A percentile compares a stretch with the other conserved stretches of the same genome.
These are phyloP conservation scores for Halictus ligatus DNA, from an alignment of 2,888 invertebrate genomes.

Conservation along the genomic window DNA sequence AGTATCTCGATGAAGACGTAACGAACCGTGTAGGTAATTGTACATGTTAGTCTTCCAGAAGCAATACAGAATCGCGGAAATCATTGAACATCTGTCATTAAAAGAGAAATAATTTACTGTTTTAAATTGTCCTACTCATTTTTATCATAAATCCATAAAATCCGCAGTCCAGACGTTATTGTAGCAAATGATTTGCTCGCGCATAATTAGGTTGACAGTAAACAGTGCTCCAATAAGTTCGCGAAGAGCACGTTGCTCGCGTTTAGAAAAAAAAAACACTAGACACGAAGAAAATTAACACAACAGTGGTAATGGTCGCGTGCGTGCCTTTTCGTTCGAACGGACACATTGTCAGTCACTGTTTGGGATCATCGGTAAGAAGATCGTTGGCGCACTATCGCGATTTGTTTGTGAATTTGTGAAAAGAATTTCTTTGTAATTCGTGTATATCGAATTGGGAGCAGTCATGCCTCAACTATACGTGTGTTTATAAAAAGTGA, in stretches of 20 bases:
- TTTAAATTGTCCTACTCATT: no score
- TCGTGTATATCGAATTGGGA: not conserved
- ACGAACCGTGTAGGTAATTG: not conserved
- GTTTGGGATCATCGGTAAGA: not conserved
- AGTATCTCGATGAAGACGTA: not conserved
- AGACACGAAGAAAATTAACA: not conserved
- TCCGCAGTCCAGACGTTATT: no score
- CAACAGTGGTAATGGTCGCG: not conserved
- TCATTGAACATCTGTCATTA: not conserved
- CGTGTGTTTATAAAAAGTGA: no score
- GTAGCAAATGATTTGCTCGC: no score
- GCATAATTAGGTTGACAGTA: not conserved
- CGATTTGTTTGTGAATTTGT: not conserved
- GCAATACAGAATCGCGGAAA: not conserved
- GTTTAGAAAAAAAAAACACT: constrained; percentile 38
- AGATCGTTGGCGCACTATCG: not conserved
- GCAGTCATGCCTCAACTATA: not conserved
- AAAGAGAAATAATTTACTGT: no score
- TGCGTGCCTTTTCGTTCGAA: not conserved
- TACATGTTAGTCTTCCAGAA: not conserved
- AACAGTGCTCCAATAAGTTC: not conserved
- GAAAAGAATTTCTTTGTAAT: not conserved
- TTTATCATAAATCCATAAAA: no score
- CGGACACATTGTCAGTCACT: not conserved
- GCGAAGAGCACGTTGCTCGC: not conserved